Conservation (phyloP, 2,888 invertebrate genomes). For the Watsonalla binaria region DNA sequence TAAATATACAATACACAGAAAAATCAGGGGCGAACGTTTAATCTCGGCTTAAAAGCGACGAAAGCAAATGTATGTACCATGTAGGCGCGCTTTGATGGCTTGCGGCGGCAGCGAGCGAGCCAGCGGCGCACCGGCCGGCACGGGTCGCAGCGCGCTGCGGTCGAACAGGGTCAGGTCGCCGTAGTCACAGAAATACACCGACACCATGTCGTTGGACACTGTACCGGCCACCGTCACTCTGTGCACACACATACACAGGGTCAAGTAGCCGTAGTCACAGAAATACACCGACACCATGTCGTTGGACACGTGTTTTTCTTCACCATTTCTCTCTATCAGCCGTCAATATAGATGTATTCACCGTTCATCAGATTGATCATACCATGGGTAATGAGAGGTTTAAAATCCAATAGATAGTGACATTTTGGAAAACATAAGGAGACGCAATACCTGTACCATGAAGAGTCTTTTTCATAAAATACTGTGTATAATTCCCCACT, state of each 20-base stretch:
- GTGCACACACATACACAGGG: slow-evolving; percentile 3
- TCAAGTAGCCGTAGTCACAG: slow-evolving; percentile 74
- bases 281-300: slow-evolving; percentile 78
- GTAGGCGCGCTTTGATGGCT: slow-evolving; percentile 68
- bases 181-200: slow-evolving; percentile 81
- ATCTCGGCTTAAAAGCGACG: not conserved
- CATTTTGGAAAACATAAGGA: not conserved
- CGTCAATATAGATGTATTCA: too few species aligned
- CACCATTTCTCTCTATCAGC: too few species aligned
- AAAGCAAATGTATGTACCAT: slow-evolving; percentile 44
- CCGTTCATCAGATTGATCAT: too few species aligned
- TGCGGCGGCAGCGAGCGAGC: slow-evolving; percentile 65
- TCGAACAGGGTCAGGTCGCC: slow-evolving; percentile 77
- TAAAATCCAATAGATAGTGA: too few species aligned
- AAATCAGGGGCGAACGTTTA: too few species aligned
- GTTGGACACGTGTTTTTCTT: slow-evolving; percentile 46
- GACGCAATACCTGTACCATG: slow-evolving; percentile 84
- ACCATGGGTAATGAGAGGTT: too few species aligned
- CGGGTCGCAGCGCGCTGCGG: slow-evolving; percentile 46
- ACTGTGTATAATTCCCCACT: slow-evolving; percentile 85
- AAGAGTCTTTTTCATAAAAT: slow-evolving; percentile 79
- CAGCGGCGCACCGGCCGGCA: slow-evolving; percentile 52
- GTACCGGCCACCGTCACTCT: slow-evolving; percentile 73
- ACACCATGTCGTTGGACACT: slow-evolving; percentile 70
- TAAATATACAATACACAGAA: too few species aligned